phyloP scores from a whole-genome alignment of 2,113 vertebrate species.

The Malurus melanocephalus region DNA sequence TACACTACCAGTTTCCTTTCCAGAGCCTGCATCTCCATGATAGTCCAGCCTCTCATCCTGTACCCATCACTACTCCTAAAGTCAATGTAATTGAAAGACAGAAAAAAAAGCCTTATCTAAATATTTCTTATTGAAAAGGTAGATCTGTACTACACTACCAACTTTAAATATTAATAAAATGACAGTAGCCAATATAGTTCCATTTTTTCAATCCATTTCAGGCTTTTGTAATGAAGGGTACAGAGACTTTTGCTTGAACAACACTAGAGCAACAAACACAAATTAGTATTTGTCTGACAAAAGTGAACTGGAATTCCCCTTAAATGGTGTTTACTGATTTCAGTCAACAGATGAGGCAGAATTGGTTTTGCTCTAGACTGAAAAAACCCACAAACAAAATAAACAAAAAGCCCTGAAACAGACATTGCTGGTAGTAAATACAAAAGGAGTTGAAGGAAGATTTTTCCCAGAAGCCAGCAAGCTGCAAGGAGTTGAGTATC shows the following conservation, averaged over 20 bases:
- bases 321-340: neutral
- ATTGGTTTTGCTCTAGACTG: neutral
- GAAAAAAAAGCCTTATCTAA: neutral
- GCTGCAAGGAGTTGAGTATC: neutral
- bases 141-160: neutral
- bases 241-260: neutral
- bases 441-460: neutral
- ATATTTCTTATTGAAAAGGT: neutral
- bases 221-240: neutral
- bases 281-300: neutral
- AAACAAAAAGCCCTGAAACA: accelerated
- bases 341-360: neutral
- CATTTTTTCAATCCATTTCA: neutral
- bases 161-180: neutral
- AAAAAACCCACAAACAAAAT: neutral
- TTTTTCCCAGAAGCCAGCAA: neutral
- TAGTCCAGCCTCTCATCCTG: neutral
- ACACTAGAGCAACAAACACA: neutral
- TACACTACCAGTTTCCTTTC: neutral
- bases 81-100: neutral
- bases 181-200: neutral
- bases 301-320: neutral
- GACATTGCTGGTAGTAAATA: neutral
- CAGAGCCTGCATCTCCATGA: neutral
- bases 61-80: neutral